These are phyloP conservation scores for Ceratotherium simum DNA, from an alignment of 2,113 vertebrate species.

Conservation along the genomic window DNA sequence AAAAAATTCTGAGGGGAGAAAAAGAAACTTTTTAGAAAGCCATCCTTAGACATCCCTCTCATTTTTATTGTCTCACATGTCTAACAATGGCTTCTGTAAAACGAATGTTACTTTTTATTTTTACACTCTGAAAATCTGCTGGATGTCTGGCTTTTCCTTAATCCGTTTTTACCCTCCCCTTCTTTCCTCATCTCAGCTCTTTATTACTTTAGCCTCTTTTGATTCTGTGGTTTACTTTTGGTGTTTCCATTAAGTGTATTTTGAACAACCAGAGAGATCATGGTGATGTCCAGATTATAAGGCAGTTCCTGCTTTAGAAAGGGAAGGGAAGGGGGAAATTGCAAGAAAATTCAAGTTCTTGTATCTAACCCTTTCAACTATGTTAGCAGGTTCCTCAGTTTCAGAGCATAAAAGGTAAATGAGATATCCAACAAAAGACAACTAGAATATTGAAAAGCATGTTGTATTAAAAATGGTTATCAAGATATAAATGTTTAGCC, in stretches of 20 bases:
- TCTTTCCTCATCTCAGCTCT: not conserved
- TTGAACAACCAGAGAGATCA: not conserved
- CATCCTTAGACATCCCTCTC: not conserved
- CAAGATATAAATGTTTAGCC: not conserved
- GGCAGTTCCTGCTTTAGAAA: not conserved
- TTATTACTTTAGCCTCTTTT: not conserved
- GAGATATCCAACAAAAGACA: not conserved
- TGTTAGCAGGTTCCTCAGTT: not conserved
- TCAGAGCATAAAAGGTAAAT: not conserved
- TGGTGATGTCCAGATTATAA: not conserved
- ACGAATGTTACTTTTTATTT: not conserved
- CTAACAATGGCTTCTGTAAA: not conserved
- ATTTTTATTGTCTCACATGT: not conserved
- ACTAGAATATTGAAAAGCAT: not conserved
- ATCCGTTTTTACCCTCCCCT: not conserved
- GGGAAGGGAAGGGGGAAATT: not conserved
- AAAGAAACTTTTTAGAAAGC: not conserved
- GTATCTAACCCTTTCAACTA: not conserved
- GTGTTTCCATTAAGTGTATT: not conserved
- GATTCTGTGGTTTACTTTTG: not conserved
- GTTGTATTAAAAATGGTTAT: not conserved
- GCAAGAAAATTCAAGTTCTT: not conserved
- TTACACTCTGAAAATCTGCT: not conserved
- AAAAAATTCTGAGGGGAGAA: not conserved
- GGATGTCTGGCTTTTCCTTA: not conserved